Percentiles rank a stretch among this genome's conserved stretches.
Conservation (phyloP, 37 sponge, comb jelly and placozoan species). For the Haliclona indistincta region DNA sequence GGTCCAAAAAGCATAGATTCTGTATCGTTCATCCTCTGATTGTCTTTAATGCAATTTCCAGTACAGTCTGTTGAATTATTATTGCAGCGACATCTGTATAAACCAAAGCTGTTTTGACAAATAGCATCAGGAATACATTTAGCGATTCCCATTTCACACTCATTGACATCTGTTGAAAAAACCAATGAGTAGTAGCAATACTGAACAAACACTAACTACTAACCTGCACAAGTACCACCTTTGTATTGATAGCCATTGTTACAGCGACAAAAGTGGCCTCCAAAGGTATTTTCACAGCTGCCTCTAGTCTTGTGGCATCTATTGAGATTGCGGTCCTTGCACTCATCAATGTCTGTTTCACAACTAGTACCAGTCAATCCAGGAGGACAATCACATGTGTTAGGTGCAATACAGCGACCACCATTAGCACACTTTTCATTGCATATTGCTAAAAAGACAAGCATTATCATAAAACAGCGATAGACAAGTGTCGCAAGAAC, state of each 20-base stretch:
- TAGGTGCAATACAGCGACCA: background rate
- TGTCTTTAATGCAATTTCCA: background rate
- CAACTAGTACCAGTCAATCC: background rate
- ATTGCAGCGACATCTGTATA: slow-evolving; percentile 1
- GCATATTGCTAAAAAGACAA: background rate
- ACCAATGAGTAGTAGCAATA: background rate
- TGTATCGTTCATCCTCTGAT: background rate
- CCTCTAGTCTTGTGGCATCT: background rate
- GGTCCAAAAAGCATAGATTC: background rate
- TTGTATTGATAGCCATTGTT: slow-evolving; percentile 7
- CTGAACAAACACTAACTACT: background rate
- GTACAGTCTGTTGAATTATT: background rate
- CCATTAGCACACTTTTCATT: background rate
- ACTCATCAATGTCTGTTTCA: slow-evolving; percentile 14
- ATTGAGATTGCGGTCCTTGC: background rate
- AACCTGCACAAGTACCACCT: background rate
- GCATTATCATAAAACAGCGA: no score
- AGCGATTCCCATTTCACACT: background rate
- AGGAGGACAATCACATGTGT: background rate
- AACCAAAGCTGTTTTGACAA: background rate
- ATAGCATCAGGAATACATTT: background rate
- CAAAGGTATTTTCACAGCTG: slow-evolving; percentile 7
- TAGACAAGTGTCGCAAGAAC: no score
- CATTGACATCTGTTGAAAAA: slow-evolving; percentile 3
- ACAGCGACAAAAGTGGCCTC: slow-evolving; percentile 14